Percentiles rank a stretch among this genome's conserved stretches.
Evolutionary conservation across 2,797 vertebrate genomes (phyloP).

Genomic region (Gadopsis marmoratus): DNA sequence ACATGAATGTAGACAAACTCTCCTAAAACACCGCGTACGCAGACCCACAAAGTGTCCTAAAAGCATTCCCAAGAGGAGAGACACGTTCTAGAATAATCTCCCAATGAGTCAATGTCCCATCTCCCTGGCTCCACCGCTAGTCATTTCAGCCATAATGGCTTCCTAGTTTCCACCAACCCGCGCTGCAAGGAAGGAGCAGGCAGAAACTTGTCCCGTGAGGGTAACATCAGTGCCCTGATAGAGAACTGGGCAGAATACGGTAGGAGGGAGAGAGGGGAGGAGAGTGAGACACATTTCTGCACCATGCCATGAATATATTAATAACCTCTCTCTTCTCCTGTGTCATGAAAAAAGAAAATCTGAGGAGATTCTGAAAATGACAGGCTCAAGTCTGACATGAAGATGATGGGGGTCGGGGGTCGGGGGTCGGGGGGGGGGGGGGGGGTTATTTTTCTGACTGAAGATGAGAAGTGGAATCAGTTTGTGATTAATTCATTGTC

Average conservation of each 20-base stretch:
- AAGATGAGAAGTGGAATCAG: slow-evolving; percentile 50
- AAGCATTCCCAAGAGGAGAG: slow-evolving; percentile 45
- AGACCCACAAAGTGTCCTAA: slow-evolving; percentile 9
- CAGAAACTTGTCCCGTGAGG: slow-evolving; percentile 57
- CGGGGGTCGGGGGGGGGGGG: slow-evolving; percentile 35
- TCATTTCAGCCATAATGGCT: slow-evolving; percentile 64
- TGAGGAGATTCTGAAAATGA: slow-evolving; percentile 59
- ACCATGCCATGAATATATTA: slow-evolving; percentile 71
- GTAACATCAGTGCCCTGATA: slow-evolving; percentile 43
- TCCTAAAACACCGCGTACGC: slow-evolving; percentile 12
- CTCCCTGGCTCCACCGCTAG: slow-evolving; percentile 39
- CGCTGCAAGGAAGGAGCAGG: slow-evolving; percentile 58
- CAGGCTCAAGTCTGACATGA: slow-evolving; percentile 52
- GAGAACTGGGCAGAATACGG: slow-evolving; percentile 49
- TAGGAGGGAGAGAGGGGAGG: neutral
- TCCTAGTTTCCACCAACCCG: slow-evolving; percentile 58
- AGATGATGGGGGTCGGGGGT: slow-evolving; percentile 51
- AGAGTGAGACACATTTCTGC: slow-evolving; percentile 47
- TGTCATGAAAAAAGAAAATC: slow-evolving; percentile 55
- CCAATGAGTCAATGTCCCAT: slow-evolving; percentile 54
- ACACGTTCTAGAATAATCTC: slow-evolving; percentile 56
- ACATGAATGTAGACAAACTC: neutral
- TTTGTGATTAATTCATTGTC: slow-evolving; percentile 65
- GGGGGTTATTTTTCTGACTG: slow-evolving; percentile 29
- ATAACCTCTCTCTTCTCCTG: slow-evolving; percentile 45